These are phyloP conservation scores for Phymastichus coffea DNA, from an alignment of 1,140 invertebrate genomes.

Conservation along the genomic window DNA sequence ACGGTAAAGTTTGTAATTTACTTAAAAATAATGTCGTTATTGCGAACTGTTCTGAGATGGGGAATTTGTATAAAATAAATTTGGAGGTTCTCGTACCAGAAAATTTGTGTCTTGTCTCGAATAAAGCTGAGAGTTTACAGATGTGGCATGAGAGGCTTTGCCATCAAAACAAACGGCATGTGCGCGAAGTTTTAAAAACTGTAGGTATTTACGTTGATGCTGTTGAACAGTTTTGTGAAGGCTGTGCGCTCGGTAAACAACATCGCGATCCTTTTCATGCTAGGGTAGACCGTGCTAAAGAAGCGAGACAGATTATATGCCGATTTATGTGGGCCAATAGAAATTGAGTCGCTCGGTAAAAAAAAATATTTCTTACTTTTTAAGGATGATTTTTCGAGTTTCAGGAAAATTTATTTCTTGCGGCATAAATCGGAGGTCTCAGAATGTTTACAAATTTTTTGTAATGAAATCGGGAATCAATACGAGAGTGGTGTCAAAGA, in stretches of 20 bases:
- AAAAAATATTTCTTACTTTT: not conserved
- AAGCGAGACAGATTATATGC: not conserved
- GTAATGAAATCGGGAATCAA: not conserved
- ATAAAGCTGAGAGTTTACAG: slow-evolving; percentile 2
- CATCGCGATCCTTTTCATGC: not conserved
- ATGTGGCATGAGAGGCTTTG: not conserved
- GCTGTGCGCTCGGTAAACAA: not conserved
- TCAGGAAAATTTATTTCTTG: not conserved
- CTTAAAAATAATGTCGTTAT: not conserved
- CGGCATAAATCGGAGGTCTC: not conserved
- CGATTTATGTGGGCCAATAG: slow-evolving; percentile 10
- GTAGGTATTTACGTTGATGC: not conserved
- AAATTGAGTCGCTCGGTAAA: not conserved
- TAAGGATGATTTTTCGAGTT: not conserved
- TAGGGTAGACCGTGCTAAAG: not conserved
- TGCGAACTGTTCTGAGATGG: not conserved
- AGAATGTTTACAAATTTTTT: not conserved
- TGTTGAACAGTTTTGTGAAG: not conserved
- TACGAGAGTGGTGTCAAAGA: not conserved
- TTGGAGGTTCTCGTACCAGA: not conserved
- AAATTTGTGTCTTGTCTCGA: not conserved
- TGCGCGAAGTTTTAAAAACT: not conserved
- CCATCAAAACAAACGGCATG: slow-evolving; percentile 5
- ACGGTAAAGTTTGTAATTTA: not conserved
- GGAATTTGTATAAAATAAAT: not conserved